Base-by-base conservation (phyloP, 2,797 vertebrate species). In the Sebastes oblongus region DNA sequence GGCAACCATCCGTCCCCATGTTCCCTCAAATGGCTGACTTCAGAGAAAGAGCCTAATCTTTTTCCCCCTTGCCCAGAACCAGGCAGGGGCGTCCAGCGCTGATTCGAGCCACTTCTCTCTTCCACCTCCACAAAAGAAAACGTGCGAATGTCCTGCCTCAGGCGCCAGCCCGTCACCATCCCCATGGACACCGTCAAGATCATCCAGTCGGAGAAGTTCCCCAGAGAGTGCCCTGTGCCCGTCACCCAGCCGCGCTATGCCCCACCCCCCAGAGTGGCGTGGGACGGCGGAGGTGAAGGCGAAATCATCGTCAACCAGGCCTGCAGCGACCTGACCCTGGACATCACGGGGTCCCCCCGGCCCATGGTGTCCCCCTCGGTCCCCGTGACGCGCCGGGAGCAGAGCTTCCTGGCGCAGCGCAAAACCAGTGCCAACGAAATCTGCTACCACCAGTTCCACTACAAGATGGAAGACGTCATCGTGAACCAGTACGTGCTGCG, bases 111-210 rank as follows among this genome's bases (percentile, higher is more conserved):
- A 74, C 66, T 32, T 86, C 86, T 79, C 75, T 79, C 70, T 58
- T 66, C 79, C 67, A 58, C 83, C 80, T 81, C 74, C 54, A 46
- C 42, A 46, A 46, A 46, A 39, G 71, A 58, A 79, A 74, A 50
- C 69, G 88, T 88, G 88, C 87, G 93, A 94, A 99, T 99, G 98
- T 98, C 98, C 95, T 99, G 98, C 95, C 97, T 99, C 93, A 96
- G 98, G 94, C 98, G 97, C 82, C 98, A 98, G 94, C 96, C 98
- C 79, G 97, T 98, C 94, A 96, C 98, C 95, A 97, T 99, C 94
- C 98, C 98, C 82, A 99, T 99, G 98, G 98, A 99, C 95, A 98
- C 98, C 22, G 97, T 99, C 95, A 99, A 99, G 90, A 98, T 99
- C 90, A 98, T 98, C 90, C 98, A 98, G 85, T 98, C 98, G 0